These are phyloP conservation scores for Zaprionus lineosus DNA, from an alignment of 2,888 invertebrate genomes.

Conservation along the genomic window DNA sequence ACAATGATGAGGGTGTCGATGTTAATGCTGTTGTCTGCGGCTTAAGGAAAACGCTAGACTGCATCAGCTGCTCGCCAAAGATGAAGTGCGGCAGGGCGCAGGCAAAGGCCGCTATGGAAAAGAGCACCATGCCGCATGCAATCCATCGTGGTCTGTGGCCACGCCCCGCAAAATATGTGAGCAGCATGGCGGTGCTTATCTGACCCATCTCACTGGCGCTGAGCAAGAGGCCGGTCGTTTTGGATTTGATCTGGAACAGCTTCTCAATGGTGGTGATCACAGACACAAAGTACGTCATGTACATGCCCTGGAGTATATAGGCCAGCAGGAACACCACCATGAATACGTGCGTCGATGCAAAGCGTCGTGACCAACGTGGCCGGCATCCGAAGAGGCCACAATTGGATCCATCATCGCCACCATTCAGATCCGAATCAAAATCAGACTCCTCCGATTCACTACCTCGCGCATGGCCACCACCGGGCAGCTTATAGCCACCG, in stretches of 20 bases:
- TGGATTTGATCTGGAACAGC: constrained; percentile 94
- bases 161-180: constrained; percentile 95
- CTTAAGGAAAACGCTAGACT: constrained; percentile 77
- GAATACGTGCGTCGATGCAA: constrained; percentile 94
- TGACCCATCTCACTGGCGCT: constrained; percentile 97
- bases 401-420: constrained; percentile 74
- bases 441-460: constrained; percentile 78
- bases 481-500: constrained; percentile 68
- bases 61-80: constrained; percentile 89
- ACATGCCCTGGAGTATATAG: constrained; percentile 95
- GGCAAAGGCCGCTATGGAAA: constrained; percentile 92
- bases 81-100: constrained; percentile 94
- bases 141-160: constrained; percentile 97
- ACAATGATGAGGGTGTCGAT: background rate
- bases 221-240: constrained; percentile 94
- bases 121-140: constrained; percentile 94
- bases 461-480: constrained; percentile 37
- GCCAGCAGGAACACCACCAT: constrained; percentile 93
- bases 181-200: constrained; percentile 92
- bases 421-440: constrained; percentile 69
- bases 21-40: constrained; percentile 22
- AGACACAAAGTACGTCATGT: constrained; percentile 96
- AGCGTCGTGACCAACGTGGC: constrained; percentile 89
- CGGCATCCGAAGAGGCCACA: constrained; percentile 92
- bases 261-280: constrained; percentile 97